phyloP scores from a whole-genome alignment of 2,888 invertebrate species.

The Melieria omissa region DNA sequence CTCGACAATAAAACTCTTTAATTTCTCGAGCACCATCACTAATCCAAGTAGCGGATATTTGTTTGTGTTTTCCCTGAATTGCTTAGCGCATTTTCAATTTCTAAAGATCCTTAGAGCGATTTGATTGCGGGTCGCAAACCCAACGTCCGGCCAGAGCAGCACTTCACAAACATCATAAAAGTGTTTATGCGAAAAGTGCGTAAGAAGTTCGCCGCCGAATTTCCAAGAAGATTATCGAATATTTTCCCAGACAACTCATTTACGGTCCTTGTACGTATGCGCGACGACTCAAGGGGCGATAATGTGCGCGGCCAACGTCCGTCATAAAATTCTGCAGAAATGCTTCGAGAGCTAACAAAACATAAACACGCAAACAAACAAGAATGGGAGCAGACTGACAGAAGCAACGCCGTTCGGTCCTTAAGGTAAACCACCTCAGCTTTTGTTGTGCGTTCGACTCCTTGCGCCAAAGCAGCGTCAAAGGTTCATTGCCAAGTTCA shows the following conservation, averaged over 20 bases:
- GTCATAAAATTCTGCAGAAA: too few relatives aligned
- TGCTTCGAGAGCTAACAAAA: neutral
- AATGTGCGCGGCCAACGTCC: too few relatives aligned
- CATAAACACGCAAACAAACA: neutral
- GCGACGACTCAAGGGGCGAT: too few relatives aligned
- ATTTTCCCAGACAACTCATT: constrained; percentile 51
- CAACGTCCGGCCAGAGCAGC: too few relatives aligned
- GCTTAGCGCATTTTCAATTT: too few relatives aligned
- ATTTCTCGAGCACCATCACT: too few relatives aligned
- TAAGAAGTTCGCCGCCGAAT: constrained; percentile 48
- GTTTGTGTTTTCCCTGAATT: too few relatives aligned
- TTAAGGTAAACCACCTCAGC: constrained; percentile 58
- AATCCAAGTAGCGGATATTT: too few relatives aligned
- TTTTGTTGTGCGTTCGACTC: constrained; percentile 49
- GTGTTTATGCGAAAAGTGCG: neutral
- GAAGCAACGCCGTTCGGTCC: constrained; percentile 11
- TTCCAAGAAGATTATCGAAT: constrained; percentile 52
- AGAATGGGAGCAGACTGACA: neutral
- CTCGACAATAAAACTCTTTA: too few relatives aligned
- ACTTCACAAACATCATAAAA: too few relatives aligned
- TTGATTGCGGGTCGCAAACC: too few relatives aligned
- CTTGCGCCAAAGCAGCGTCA: constrained; percentile 9
- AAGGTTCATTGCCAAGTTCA: constrained; percentile 33
- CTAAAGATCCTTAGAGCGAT: too few relatives aligned
- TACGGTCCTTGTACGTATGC: constrained; percentile 11